Evolutionary conservation across 2,113 vertebrate genomes (phyloP).

Genomic region (Phylloscopus trochiloides): DNA sequence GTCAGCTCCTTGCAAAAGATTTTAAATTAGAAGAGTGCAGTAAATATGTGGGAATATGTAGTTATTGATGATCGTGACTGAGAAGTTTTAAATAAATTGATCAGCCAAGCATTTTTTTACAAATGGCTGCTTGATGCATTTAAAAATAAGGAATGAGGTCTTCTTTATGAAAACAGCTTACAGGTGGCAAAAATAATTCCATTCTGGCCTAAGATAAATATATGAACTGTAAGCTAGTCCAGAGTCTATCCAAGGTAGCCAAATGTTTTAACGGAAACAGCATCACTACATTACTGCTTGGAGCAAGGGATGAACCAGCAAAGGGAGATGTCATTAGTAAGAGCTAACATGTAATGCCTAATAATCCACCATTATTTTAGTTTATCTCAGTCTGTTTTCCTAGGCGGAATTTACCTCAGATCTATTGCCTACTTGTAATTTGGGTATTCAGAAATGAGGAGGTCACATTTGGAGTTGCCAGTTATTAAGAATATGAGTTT

Average conservation of each 20-base stretch:
- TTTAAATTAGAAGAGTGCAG: neutral
- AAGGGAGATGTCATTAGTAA: neutral
- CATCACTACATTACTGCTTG: neutral
- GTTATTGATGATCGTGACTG: neutral
- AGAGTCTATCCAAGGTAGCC: neutral
- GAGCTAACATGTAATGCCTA: neutral
- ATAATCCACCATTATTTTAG: neutral
- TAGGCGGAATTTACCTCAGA: neutral
- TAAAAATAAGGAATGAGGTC: neutral
- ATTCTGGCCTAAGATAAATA: neutral
- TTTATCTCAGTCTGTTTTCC: neutral
- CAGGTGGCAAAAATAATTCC: neutral
- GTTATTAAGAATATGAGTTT: neutral
- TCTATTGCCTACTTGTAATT: neutral
- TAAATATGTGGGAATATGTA: neutral
- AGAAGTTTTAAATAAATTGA: neutral
- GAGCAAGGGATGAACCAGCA: neutral
- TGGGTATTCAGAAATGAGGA: neutral
- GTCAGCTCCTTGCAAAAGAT: neutral
- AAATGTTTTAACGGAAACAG: neutral
- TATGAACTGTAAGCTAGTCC: neutral
- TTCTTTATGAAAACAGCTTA: neutral
- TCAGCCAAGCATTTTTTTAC: neutral
- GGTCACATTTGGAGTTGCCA: neutral
- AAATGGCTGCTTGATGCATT: neutral